Evolutionary conservation across 2,888 invertebrate species (phyloP).

Genomic region (Zele albiditarsus): DNA sequence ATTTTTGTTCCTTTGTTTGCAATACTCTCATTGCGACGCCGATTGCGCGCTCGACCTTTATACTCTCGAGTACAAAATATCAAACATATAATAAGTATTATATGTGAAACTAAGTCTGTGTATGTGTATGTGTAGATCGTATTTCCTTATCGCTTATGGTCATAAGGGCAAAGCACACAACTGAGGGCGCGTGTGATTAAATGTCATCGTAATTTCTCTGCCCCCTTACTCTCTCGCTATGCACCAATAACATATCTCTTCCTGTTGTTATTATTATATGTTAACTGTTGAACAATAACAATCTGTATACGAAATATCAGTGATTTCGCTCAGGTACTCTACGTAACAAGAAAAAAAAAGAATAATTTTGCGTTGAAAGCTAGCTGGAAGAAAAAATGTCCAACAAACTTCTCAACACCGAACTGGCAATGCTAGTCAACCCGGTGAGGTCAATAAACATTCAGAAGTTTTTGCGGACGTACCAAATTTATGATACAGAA

Average conservation of each 20-base stretch:
- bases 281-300: too few relatives aligned
- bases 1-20: neutral
- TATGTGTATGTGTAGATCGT: conserved; percentile 11
- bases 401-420: too few relatives aligned
- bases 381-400: too few relatives aligned
- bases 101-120: neutral
- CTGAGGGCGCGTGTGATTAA: conserved; percentile 15
- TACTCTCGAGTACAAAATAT: conserved; percentile 32
- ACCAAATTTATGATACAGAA: too few relatives aligned
- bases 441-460: too few relatives aligned
- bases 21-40: neutral
- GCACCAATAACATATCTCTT: neutral
- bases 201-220: conserved; percentile 17
- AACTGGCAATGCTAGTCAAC: too few relatives aligned
- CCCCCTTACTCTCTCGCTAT: neutral
- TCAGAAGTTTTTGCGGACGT: too few relatives aligned
- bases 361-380: too few relatives aligned
- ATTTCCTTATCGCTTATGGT: conserved; percentile 34
- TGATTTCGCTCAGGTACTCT: too few relatives aligned
- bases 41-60: conserved; percentile 25
- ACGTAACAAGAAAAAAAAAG: too few relatives aligned
- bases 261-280: neutral
- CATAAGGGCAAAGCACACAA: conserved; percentile 30
- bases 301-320: too few relatives aligned
- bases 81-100: conserved; percentile 1